Base-by-base conservation (phyloP, 2,113 vertebrate genomes). In the Rana temporaria region DNA sequence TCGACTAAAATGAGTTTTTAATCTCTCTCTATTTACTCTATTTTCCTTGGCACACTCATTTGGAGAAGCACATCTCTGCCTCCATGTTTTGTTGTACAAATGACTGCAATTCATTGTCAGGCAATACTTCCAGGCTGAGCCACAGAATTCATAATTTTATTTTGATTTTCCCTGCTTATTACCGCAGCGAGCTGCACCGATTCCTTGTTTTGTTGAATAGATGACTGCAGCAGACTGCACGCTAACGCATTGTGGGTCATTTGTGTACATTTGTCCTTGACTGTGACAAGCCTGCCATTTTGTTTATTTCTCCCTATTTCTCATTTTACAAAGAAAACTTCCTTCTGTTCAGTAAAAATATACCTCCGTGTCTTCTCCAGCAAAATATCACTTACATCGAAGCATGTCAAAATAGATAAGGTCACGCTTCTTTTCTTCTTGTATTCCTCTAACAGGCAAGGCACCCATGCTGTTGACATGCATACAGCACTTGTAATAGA, bases 371-470 rank as follows among this genome's bases (percentile, higher is more conserved):
- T 66, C 64, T 59, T 59, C n/a, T 30, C 14, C 63, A 42, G 5
- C 18, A 74, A 82, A 74, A 65, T 69, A 73, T 82, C 42, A 55
- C 34, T 82, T 82, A 42, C 26, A 67, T 53, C 56, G 38, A 67
- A 75, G 63, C 26, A 59, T 82, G 80, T 75, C 80, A 75, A 53
- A 42, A 67, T 18, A 66, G 80, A 82, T 82, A 82, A 82, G 70
- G 80, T 82, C 80, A 82, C 18, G 24, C 26, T 74, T 59, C 52
- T 24, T 79, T 56, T 67, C 6, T 63, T 75, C 52, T 64, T 72
- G 42, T 53, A 32, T 82, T 75, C 4, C 53, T 67, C 71, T 66
- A 73, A 55, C 52, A 82, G 22, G 62, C 55, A 18, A 18, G 17
- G 26, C 48, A 60, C 59, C 22, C 17, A 55, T 70, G 34, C 42